phyloP scores from a whole-genome alignment of 1,140 invertebrate genomes.

The Drosophila elegans region DNA sequence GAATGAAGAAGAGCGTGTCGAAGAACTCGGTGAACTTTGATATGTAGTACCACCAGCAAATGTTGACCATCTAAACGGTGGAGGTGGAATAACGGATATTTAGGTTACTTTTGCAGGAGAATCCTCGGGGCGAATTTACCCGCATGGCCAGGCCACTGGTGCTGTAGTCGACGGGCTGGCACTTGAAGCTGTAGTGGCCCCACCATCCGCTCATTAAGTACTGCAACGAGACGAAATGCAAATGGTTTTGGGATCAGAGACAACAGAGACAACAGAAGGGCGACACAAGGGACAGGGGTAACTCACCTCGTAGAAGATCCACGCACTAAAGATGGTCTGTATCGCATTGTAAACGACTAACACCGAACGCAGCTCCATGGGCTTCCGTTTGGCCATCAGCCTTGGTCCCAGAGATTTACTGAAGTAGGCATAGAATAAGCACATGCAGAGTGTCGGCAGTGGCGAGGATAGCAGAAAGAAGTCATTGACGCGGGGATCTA shows the following conservation, averaged over 20 bases:
- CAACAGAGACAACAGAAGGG: too few species aligned
- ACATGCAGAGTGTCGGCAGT: slow-evolving; percentile 93
- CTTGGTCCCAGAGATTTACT: slow-evolving; percentile 93
- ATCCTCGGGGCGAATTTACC: slow-evolving; percentile 86
- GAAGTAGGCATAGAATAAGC: slow-evolving; percentile 93
- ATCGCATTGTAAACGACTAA: slow-evolving; percentile 95
- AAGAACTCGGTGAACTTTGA: slow-evolving; percentile 99
- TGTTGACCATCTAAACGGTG: slow-evolving; percentile 91
- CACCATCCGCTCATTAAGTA: slow-evolving; percentile 94
- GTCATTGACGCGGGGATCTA: slow-evolving; percentile 95
- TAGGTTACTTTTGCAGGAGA: background rate
- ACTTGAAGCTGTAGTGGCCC: slow-evolving; percentile 95
- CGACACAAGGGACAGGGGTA: too few species aligned
- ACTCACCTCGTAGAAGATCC: slow-evolving; percentile 95
- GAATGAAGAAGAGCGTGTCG: slow-evolving; percentile 97
- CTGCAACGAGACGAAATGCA: slow-evolving; percentile 85
- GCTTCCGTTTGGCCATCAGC: slow-evolving; percentile 95
- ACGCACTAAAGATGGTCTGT: slow-evolving; percentile 95
- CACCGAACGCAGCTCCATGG: slow-evolving; percentile 92
- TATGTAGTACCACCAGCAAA: slow-evolving; percentile 99
- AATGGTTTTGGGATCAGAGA: too few species aligned
- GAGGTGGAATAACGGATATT: slow-evolving; percentile 18
- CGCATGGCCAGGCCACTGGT: slow-evolving; percentile 92
- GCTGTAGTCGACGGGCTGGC: slow-evolving; percentile 97
- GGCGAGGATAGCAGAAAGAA: slow-evolving; percentile 97